These are phyloP conservation scores for Tenthredo notha DNA, from an alignment of 2,888 invertebrate genomes.

Conservation along the genomic window DNA sequence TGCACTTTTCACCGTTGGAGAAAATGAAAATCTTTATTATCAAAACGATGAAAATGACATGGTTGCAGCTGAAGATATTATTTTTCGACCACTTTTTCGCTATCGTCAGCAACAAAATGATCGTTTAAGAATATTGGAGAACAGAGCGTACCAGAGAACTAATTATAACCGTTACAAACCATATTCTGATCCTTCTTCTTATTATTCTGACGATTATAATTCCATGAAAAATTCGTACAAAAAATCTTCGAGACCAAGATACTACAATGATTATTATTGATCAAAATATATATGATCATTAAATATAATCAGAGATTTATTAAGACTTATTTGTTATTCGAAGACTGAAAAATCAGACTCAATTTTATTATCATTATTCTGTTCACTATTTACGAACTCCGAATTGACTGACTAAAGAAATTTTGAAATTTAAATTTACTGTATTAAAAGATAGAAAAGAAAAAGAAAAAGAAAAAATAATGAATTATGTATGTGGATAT, in stretches of 20 bases:
- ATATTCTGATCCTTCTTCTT: neutral
- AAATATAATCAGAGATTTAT: neutral
- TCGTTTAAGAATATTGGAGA: slow-evolving; percentile 1
- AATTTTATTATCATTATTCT: neutral
- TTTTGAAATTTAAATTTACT: neutral
- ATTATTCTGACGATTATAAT: neutral
- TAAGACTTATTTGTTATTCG: neutral
- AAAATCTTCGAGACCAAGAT: slow-evolving; percentile 61
- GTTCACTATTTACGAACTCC: neutral
- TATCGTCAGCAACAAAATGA: slow-evolving; percentile 65
- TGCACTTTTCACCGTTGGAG: neutral
- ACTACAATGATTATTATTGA: slow-evolving; percentile 38
- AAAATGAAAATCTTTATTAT: neutral
- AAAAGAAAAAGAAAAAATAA: neutral
- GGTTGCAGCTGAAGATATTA: slow-evolving; percentile 74
- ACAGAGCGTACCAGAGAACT: slow-evolving; percentile 17
- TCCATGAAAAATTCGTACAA: slow-evolving; percentile 49
- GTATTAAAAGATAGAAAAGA: too few species aligned
- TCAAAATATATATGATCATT: neutral
- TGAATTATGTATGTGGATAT: neutral
- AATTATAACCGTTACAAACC: slow-evolving; percentile 35
- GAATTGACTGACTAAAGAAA: slow-evolving; percentile 22
- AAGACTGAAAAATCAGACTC: neutral
- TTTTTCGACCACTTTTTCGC: slow-evolving; percentile 74
- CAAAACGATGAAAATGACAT: slow-evolving; percentile 61